phyloP scores from a whole-genome alignment of 1,140 invertebrate genomes.

The Proctacanthus coquilletti region DNA sequence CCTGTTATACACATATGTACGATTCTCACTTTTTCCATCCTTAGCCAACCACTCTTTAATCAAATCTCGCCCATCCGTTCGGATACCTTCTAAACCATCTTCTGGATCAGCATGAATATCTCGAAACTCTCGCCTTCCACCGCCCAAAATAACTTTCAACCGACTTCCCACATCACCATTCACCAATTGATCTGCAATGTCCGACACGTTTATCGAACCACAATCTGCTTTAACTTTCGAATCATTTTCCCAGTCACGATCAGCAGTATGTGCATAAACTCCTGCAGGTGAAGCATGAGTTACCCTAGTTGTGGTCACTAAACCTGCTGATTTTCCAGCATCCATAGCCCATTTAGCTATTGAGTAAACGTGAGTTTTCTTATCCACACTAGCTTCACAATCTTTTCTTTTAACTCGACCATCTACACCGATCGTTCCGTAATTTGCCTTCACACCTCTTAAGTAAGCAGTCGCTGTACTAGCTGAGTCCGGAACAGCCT shows the following conservation, averaged over 20 bases:
- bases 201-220: slow-evolving; percentile 31
- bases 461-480: slow-evolving; percentile 60
- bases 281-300: slow-evolving; percentile 64
- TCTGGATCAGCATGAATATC: slow-evolving; percentile 38
- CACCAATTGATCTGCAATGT: slow-evolving; percentile 60
- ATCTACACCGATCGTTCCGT: slow-evolving; percentile 60
- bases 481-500: slow-evolving; percentile 67
- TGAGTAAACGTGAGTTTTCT: slow-evolving; percentile 41
- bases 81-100: slow-evolving; percentile 32
- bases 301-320: slow-evolving; percentile 63
- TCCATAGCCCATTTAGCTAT: slow-evolving; percentile 57
- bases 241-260: slow-evolving; percentile 65
- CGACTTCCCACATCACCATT: slow-evolving; percentile 43
- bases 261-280: slow-evolving; percentile 54
- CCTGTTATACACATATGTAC: slow-evolving; percentile 48
- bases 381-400: slow-evolving; percentile 38
- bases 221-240: slow-evolving; percentile 32
- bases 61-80: slow-evolving; percentile 51
- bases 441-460: slow-evolving; percentile 70
- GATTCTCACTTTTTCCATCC: slow-evolving; percentile 11
- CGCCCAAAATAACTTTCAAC: slow-evolving; percentile 54
- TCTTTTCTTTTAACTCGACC: slow-evolving; percentile 41
- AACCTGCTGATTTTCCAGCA: slow-evolving; percentile 54
- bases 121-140: slow-evolving; percentile 53
- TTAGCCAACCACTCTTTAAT: slow-evolving; percentile 48